Evolutionary conservation across 2,888 invertebrate genomes (phyloP), one percentile per base, ranked within the genome.

Genomic region (Ariolimax columbianus): DNA sequence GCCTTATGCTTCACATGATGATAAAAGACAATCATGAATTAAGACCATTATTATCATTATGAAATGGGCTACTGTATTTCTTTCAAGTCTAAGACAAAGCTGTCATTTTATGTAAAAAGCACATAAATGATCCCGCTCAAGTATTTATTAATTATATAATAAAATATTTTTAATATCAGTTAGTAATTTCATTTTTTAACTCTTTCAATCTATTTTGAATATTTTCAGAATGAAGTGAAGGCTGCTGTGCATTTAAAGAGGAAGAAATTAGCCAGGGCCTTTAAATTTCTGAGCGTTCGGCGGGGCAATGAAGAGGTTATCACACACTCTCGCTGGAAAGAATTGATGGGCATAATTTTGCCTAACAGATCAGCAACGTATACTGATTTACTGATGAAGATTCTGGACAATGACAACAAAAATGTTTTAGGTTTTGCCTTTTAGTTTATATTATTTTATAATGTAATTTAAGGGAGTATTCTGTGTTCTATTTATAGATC

Each of bases 351-450:
- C 55, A 87, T 89, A 33, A 91, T 94, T 11, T 81, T 90, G 68
- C 91, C 93, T 63, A 86, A 90, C 72, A 89, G 91, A 86, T 92
- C 93, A 89, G 77, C 88, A 84, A 86, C 90, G 83, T 90, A 92
- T 82, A 88, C 91, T 51, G 93, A 94, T 72, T 90, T 95, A 40
- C 89, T 94, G n/a, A 93, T 94, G 92, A 92, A 91, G 73, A 93
- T 95, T 7, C 88, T 95, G 70, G 94, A 95, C 88, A 89, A 89
- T 43, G 92, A 94, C 87, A 91, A 92, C 38, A 90, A 92, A 23
- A 89, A 90, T 66, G 86, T 82, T 63, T 88, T 92, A 55, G 88
- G 92, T 92, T 88, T 87, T 63, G 33, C 1, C 26, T 75, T 2
- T 51, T 51, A n/a, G n/a, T n/a, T n/a, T n/a, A n/a, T n/a, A n/a